Evolutionary conservation across 2,888 invertebrate genomes (phyloP).

Genomic region (Heliconius cydno): DNA sequence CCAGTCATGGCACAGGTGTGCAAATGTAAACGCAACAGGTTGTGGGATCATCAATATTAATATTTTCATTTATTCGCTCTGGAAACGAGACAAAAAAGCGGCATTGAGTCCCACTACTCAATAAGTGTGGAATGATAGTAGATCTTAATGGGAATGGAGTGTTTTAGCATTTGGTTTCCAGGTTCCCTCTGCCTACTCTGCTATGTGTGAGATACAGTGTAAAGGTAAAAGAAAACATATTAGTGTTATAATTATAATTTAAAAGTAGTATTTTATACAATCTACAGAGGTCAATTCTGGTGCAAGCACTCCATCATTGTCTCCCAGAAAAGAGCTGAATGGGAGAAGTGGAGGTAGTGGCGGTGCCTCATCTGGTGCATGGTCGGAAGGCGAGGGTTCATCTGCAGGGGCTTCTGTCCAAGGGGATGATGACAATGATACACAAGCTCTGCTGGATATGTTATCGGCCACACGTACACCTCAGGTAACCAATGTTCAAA

Average conservation of each 20-base stretch:
- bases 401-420: slow-evolving; percentile 88
- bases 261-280: not conserved
- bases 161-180: too few species aligned
- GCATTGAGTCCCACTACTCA: too few species aligned
- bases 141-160: too few species aligned
- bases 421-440: slow-evolving; percentile 88
- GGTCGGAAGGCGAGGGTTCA: slow-evolving; percentile 90
- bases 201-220: too few species aligned
- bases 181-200: too few species aligned
- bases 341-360: slow-evolving; percentile 76
- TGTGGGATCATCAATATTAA: too few species aligned
- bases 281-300: slow-evolving; percentile 72
- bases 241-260: not conserved
- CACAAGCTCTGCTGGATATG: slow-evolving; percentile 87
- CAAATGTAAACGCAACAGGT: too few species aligned
- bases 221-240: too few species aligned
- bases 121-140: too few species aligned
- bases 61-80: too few species aligned
- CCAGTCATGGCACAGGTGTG: too few species aligned
- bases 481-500: slow-evolving; percentile 75
- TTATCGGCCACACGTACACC: slow-evolving; percentile 90
- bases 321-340: slow-evolving; percentile 87
- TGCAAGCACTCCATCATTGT: slow-evolving; percentile 85
- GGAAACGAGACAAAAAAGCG: too few species aligned
- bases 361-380: slow-evolving; percentile 86